Conservation (phyloP, 2,113 vertebrate genomes). For the Rhinopomastus cyanomelas region DNA sequence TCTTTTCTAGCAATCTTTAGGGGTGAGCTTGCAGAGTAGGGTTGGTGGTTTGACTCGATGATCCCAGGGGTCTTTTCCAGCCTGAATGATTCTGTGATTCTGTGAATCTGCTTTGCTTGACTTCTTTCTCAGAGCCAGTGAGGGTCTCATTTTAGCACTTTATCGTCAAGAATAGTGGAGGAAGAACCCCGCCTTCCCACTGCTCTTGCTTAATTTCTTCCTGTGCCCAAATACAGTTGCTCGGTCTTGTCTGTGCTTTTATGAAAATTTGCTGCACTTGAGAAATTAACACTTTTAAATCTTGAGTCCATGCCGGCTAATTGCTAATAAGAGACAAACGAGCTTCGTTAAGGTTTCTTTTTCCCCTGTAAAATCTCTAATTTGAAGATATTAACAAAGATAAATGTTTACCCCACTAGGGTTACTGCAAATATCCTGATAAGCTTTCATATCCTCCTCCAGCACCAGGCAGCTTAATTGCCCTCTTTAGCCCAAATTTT, state of each 20-base stretch:
- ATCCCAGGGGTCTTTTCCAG: not conserved
- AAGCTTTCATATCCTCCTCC: slow-evolving; percentile 33
- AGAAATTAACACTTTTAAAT: slow-evolving; percentile 32
- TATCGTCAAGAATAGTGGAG: fast-evolving
- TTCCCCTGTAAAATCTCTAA: slow-evolving; percentile 46
- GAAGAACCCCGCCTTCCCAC: not conserved
- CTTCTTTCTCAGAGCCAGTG: not conserved
- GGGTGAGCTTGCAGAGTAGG: too few relatives aligned
- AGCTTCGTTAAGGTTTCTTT: not conserved
- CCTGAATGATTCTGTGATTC: too few relatives aligned
- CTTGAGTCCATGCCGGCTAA: not conserved
- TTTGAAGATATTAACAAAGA: slow-evolving; percentile 47
- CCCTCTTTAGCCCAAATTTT: slow-evolving; percentile 23
- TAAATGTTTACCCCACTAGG: slow-evolving; percentile 58
- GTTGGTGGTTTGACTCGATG: too few relatives aligned
- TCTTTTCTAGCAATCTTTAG: not conserved
- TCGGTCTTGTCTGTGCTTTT: not conserved
- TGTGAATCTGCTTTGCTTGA: not conserved
- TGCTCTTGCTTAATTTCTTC: not conserved
- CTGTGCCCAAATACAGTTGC: not conserved
- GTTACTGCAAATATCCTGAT: slow-evolving; percentile 51
- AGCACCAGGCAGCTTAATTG: slow-evolving; percentile 32
- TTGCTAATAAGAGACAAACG: slow-evolving; percentile 38
- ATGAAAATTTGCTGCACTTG: not conserved
- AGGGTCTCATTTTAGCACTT: not conserved